phyloP scores from a whole-genome alignment of 2,888 invertebrate species.

The Dicyrtomina minuta region DNA sequence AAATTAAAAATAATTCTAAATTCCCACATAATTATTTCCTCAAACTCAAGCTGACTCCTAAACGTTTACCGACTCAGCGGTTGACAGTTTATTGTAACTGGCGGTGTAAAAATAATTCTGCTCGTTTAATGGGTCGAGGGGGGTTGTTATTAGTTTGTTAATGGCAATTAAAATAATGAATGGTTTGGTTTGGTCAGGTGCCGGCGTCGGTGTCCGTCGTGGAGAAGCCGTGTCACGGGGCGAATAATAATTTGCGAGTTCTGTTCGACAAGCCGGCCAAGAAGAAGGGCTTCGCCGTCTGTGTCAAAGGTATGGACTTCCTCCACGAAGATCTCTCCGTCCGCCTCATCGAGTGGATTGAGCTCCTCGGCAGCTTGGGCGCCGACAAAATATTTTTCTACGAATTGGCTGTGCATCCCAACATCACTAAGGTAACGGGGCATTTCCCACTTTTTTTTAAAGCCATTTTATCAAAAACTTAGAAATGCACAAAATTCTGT shows the following conservation, averaged over 20 bases:
- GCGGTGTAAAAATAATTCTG: too few relatives aligned
- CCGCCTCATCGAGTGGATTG: slow-evolving; percentile 90
- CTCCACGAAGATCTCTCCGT: slow-evolving; percentile 87
- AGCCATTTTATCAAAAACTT: too few relatives aligned
- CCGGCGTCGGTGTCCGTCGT: slow-evolving; percentile 85
- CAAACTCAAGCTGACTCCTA: too few relatives aligned
- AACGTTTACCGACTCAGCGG: too few relatives aligned
- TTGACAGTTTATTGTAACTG: too few relatives aligned
- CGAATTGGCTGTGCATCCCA: slow-evolving; percentile 79
- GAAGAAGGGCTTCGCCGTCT: slow-evolving; percentile 83
- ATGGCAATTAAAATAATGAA: too few relatives aligned
- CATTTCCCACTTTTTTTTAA: too few relatives aligned
- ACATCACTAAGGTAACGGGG: slow-evolving; percentile 74
- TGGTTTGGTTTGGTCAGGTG: too few relatives aligned
- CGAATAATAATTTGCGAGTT: slow-evolving; percentile 80
- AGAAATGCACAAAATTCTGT: too few relatives aligned
- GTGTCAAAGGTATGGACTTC: slow-evolving; percentile 91
- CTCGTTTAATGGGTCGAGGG: too few relatives aligned
- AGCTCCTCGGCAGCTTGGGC: slow-evolving; percentile 78
- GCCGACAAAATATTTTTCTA: slow-evolving; percentile 91
- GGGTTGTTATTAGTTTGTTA: too few relatives aligned
- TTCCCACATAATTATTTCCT: background rate
- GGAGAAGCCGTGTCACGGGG: slow-evolving; percentile 79
- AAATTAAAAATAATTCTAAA: too few relatives aligned
- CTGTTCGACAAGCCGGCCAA: slow-evolving; percentile 73